A percentile compares a stretch with the other conserved stretches of the same genome.
These are phyloP conservation scores for Himalopsyche kuldschensis DNA, from an alignment of 2,888 invertebrate genomes.

Conservation along the genomic window DNA sequence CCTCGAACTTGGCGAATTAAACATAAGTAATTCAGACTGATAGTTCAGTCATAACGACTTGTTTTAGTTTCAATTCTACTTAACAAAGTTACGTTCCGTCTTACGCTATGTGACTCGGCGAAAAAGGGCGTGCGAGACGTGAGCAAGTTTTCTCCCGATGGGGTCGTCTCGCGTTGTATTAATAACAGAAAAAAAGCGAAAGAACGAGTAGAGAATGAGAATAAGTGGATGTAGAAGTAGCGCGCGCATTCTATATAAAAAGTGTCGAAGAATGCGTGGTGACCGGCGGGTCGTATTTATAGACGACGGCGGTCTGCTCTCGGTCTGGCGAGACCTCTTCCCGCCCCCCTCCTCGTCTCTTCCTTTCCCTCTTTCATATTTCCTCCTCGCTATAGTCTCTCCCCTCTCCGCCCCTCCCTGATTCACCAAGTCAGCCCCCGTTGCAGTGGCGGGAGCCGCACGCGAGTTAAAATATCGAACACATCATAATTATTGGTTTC, in stretches of 20 bases:
- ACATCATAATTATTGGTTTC: too few species aligned
- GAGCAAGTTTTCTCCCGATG: not conserved
- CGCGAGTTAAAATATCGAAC: too few species aligned
- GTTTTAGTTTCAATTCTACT: not conserved
- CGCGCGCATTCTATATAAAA: conserved; percentile 17
- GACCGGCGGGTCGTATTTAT: conserved; percentile 14
- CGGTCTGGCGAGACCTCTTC: conserved; percentile 13
- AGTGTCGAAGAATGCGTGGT: conserved; percentile 23
- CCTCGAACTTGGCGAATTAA: not conserved
- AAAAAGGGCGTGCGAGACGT: not conserved
- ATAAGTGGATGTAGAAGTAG: conserved; percentile 2
- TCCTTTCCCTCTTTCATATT: not conserved
- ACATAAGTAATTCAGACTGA: not conserved
- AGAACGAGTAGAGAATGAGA: not conserved
- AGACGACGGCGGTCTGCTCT: conserved; percentile 18
- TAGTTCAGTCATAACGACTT: not conserved
- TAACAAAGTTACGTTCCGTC: not conserved
- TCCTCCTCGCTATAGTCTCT: not conserved
- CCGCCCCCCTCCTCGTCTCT: not conserved
- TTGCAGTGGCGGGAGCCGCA: not conserved
- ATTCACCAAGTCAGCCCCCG: not conserved
- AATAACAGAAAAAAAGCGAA: not conserved
- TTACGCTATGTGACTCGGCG: not conserved
- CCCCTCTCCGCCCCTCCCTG: not conserved
- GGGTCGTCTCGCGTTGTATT: not conserved